Percentiles rank a stretch among this genome's conserved stretches.
phyloP scores from a whole-genome alignment of 2,797 vertebrate genomes.

The Acrocephalus scirpaceus region DNA sequence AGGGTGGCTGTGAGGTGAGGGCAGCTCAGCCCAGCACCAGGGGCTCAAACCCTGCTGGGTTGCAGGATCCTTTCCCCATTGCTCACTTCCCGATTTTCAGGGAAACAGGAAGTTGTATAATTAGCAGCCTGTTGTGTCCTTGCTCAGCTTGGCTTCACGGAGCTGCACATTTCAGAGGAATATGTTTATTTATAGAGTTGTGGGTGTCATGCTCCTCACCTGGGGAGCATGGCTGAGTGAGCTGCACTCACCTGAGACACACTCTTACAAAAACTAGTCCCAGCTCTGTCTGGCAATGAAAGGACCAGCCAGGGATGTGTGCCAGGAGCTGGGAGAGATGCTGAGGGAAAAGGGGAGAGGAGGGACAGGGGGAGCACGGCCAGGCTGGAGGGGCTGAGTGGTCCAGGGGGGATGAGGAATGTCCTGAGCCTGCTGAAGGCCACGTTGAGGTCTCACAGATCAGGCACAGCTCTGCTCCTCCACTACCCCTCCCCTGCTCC shows the following conservation, averaged over 20 bases:
- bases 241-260: neutral
- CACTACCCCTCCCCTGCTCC: neutral
- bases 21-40: neutral
- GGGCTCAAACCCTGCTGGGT: neutral
- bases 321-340: neutral
- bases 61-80: neutral
- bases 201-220: neutral
- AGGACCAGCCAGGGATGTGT: neutral
- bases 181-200: neutral
- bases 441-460: rapidly evolving
- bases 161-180: neutral
- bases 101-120: neutral
- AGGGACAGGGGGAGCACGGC: neutral
- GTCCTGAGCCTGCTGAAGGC: neutral
- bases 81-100: rapidly evolving
- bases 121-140: neutral
- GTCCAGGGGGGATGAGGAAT: neutral
- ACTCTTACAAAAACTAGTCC: neutral
- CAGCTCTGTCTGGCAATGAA: neutral
- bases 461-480: neutral
- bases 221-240: neutral
- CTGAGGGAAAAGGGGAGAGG: neutral
- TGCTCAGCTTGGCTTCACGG: neutral
- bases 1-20: neutral
- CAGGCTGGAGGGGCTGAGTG: neutral